Conservation (phyloP, 1,140 invertebrate genomes). For the Xylocopa sonorina region DNA sequence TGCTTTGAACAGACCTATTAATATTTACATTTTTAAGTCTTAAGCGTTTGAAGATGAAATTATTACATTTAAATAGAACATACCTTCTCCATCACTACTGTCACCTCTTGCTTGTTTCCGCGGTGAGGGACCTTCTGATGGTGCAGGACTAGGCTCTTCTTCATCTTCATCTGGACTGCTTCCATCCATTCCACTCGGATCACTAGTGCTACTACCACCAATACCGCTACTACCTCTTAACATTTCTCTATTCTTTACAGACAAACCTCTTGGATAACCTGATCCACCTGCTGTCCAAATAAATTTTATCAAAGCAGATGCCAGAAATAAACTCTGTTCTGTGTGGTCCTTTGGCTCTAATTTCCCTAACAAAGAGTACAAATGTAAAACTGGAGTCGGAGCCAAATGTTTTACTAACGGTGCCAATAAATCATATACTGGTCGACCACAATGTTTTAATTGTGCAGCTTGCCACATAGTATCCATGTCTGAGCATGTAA, state of each 20-base stretch:
- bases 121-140: slow-evolving; percentile 81
- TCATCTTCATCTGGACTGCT: slow-evolving; percentile 90
- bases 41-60: slow-evolving; percentile 2
- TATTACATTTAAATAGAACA: background rate
- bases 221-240: slow-evolving; percentile 69
- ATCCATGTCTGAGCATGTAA: slow-evolving; percentile 95
- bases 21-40: background rate
- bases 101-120: slow-evolving; percentile 79
- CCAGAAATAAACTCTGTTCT: slow-evolving; percentile 95
- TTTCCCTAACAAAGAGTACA: slow-evolving; percentile 91
- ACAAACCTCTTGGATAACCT: slow-evolving; percentile 78
- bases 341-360: slow-evolving; percentile 95
- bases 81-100: slow-evolving; percentile 74
- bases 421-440: slow-evolving; percentile 94
- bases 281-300: slow-evolving; percentile 91
- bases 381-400: slow-evolving; percentile 92
- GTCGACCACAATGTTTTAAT: slow-evolving; percentile 95
- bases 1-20: slow-evolving; percentile 77
- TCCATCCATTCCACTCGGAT: slow-evolving; percentile 87
- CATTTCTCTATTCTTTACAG: slow-evolving; percentile 78
- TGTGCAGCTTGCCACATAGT: slow-evolving; percentile 97
- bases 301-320: slow-evolving; percentile 93
- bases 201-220: slow-evolving; percentile 82
- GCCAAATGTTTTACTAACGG: slow-evolving; percentile 95
- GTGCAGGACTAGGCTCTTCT: slow-evolving; percentile 77